These are phyloP conservation scores for Whitmania pigra DNA, from an alignment of 1,140 invertebrate genomes.

Conservation along the genomic window DNA sequence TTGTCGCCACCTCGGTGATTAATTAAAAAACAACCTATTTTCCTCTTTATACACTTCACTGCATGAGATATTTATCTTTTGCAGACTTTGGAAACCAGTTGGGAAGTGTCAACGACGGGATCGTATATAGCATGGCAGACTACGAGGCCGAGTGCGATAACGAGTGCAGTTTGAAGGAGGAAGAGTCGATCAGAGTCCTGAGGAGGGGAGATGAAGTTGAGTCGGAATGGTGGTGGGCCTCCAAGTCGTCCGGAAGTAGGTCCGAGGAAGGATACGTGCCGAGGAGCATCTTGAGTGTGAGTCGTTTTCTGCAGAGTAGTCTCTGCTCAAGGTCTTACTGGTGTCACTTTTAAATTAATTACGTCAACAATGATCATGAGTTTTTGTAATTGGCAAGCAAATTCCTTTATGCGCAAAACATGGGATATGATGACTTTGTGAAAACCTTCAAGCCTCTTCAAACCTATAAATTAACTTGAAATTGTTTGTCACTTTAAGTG, in stretches of 20 bases:
- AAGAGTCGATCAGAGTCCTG: constrained; percentile 1
- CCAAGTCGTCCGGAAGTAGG: neutral
- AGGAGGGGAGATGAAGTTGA: constrained; percentile 17
- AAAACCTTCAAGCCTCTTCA: too few species aligned
- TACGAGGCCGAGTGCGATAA: neutral
- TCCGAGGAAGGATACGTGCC: neutral
- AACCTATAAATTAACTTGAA: too few species aligned
- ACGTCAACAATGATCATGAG: neutral
- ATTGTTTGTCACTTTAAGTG: too few species aligned
- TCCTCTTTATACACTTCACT: too few species aligned
- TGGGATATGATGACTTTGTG: too few species aligned
- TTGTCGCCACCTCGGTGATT: too few species aligned
- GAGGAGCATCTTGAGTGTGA: neutral
- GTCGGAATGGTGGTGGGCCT: constrained; percentile 15
- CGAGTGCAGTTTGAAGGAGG: neutral
- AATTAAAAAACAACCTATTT: too few species aligned
- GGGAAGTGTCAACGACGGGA: constrained; percentile 11
- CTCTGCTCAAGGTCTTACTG: neutral
- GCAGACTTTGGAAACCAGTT: constrained; percentile 1
- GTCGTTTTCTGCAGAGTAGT: neutral
- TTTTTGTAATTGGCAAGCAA: too few species aligned
- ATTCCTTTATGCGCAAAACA: too few species aligned
- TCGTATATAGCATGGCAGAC: neutral
- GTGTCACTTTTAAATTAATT: neutral
- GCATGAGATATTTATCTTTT: neutral